Evolutionary conservation across 23 tunicate genomes (phyloP).

Genomic region (Botrylloides violaceus): DNA sequence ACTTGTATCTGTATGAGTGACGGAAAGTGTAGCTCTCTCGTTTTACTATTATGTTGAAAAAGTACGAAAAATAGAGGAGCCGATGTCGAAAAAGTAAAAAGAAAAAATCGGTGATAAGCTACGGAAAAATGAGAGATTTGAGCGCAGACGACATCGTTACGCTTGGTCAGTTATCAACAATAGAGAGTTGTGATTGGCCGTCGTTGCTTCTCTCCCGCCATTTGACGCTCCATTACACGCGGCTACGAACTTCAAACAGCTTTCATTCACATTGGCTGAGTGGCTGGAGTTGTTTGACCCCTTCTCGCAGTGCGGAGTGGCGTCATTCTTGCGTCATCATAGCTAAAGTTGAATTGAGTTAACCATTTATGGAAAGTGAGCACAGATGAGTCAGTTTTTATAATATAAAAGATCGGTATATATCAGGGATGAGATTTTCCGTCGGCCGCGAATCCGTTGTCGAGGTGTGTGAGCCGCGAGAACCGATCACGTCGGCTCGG

Average conservation of each 20-base stretch:
- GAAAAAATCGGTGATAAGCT: background rate
- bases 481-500: too few relatives aligned
- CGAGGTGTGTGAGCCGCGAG: too few relatives aligned
- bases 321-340: background rate
- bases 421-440: too few relatives aligned
- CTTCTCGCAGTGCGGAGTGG: background rate
- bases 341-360: background rate
- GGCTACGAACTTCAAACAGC: background rate
- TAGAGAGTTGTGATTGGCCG: conserved; percentile 23
- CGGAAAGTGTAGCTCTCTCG: too few relatives aligned
- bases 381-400: too few relatives aligned
- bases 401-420: too few relatives aligned
- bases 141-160: too few relatives aligned
- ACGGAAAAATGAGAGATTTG: too few relatives aligned
- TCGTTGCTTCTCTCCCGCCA: conserved; percentile 24
- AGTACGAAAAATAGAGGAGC: background rate
- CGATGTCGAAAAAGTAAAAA: background rate
- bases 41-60: too few relatives aligned
- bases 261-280: background rate
- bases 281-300: background rate
- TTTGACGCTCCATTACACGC: conserved; percentile 14
- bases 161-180: too few relatives aligned
- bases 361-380: background rate
- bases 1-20: too few relatives aligned
- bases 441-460: too few relatives aligned